Percentiles rank a stretch among this genome's conserved stretches.
Conservation (phyloP, 2,888 invertebrate genomes). For the Augochlorella aurata region DNA sequence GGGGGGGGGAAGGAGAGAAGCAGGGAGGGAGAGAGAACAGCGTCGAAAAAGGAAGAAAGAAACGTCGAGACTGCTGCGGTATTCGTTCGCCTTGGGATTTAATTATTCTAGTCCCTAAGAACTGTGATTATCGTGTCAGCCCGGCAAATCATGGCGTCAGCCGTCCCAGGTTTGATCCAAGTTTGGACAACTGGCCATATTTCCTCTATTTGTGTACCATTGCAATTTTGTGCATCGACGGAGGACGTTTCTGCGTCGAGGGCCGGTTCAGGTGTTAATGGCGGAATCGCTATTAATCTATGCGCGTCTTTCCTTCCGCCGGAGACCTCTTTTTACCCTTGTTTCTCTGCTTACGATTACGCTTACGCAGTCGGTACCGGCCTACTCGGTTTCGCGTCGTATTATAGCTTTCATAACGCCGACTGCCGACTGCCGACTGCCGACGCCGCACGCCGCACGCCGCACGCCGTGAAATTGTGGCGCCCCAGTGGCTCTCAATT, state of each 20-base stretch:
- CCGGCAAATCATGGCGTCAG: constrained; percentile 78
- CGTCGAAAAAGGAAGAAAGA: constrained; percentile 21
- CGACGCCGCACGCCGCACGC: no score
- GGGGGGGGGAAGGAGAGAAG: no score
- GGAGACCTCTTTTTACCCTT: constrained; percentile 44
- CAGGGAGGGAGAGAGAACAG: constrained; percentile 1
- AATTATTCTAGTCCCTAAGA: constrained; percentile 76
- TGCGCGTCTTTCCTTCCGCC: constrained; percentile 40
- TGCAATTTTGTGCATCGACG: constrained; percentile 43
- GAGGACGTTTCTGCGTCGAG: constrained; percentile 27
- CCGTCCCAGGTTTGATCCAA: constrained; percentile 75
- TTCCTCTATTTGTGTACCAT: constrained; percentile 45
- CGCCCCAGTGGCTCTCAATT: constrained; percentile 65
- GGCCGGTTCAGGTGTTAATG: constrained; percentile 79
- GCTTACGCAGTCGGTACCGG: constrained; percentile 63
- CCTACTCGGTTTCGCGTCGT: constrained; percentile 65
- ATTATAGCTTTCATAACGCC: constrained; percentile 76
- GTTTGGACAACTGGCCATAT: constrained; percentile 58
- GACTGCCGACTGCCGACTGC: constrained; percentile 28
- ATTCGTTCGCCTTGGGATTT: constrained; percentile 71
- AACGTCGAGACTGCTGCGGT: constrained; percentile 25
- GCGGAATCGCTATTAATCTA: constrained; percentile 75
- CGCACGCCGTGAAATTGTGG: constrained; percentile 68
- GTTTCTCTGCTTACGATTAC: constrained; percentile 38
- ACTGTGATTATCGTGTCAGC: constrained; percentile 79